Evolutionary conservation across 1,140 invertebrate genomes (phyloP), one percentile per base, ranked within the genome.

Genomic region (Calliphora vicina): DNA sequence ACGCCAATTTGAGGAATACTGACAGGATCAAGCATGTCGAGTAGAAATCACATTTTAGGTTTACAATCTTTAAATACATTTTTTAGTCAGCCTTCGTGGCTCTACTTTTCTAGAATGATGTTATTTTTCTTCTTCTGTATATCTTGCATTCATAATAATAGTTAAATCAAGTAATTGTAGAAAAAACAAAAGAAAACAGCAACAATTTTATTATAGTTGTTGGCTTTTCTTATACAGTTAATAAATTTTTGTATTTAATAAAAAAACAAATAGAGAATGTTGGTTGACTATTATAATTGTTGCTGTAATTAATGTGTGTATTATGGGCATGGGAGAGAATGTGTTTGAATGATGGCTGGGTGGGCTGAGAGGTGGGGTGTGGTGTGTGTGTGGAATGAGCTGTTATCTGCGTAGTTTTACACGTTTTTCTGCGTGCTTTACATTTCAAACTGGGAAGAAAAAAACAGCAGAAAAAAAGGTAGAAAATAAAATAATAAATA

Each of bases 361-460:
- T 35, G 35, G 35, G 10, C 35, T 35, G 35, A 0, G 35, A 35
- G 6, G 6, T 35, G 35, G 35, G 35, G 6, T 5, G 6, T 35
- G 35, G 35, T 5, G 6, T 5, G 6, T n/a, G 45, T 50, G 45
- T 50, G 45, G 0, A 15, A 10, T 50, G 12, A 6, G 50, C n/a
- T 67, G 20, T 78, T 78, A 78, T 78, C 74, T 78, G 74, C 74
- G 74, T 78, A 78, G 74, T 78, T 78, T 57, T 78, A 78, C 74
- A 78, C 74, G 74, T 78, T 78, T 78, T 78, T 45, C 74, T 78
- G 74, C 74, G 74, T 78, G 74, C 35, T 45, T 78, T 25, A 78
- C 74, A 78, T 78, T 78, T 2, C 74, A 78, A 67, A 20, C 61
- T 67, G n/a, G 15, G 50, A n/a, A 35, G 35, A 35, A 35, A 42